phyloP scores from a whole-genome alignment of 2,888 invertebrate species.

The Drosophila greeni region DNA sequence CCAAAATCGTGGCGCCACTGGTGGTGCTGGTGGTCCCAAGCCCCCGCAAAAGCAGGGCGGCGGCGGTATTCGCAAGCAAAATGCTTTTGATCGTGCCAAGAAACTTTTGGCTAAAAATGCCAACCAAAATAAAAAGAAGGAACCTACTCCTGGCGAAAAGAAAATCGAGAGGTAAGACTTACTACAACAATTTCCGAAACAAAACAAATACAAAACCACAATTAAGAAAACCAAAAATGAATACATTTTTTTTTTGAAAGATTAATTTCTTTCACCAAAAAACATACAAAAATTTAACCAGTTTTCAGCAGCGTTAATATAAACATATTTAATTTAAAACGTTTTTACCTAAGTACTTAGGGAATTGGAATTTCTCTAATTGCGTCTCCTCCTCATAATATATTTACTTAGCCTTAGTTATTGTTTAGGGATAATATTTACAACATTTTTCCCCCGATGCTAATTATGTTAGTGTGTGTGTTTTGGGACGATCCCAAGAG shows the following conservation, averaged over 20 bases:
- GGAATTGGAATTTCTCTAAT: conserved; percentile 28
- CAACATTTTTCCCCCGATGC: conserved; percentile 13
- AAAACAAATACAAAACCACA: conserved; percentile 35
- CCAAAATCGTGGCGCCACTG: conserved; percentile 78
- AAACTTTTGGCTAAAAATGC: conserved; percentile 80
- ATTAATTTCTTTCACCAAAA: conserved; percentile 40
- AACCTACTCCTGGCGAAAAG: conserved; percentile 79
- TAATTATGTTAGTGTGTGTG: conserved; percentile 5
- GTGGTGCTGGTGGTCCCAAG: conserved; percentile 71
- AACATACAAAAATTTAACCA: conserved; percentile 47
- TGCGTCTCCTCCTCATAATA: conserved; percentile 29
- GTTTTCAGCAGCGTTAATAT: conserved; percentile 22
- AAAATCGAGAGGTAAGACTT: conserved; percentile 79
- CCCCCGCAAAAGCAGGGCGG: conserved; percentile 77
- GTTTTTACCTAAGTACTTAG: conserved; percentile 32
- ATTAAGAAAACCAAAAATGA: conserved; percentile 1
- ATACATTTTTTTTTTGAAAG: conserved; percentile 36
- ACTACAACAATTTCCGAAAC: conserved; percentile 62
- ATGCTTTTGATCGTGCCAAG: conserved; percentile 80
- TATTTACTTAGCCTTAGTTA: conserved; percentile 13
- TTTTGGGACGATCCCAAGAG: not conserved
- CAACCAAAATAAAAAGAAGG: conserved; percentile 79
- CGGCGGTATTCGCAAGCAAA: conserved; percentile 80
- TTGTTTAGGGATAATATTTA: conserved; percentile 13
- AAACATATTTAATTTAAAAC: conserved; percentile 12